phyloP scores from a whole-genome alignment of 2,888 invertebrate genomes.

The Pinctada fucata region DNA sequence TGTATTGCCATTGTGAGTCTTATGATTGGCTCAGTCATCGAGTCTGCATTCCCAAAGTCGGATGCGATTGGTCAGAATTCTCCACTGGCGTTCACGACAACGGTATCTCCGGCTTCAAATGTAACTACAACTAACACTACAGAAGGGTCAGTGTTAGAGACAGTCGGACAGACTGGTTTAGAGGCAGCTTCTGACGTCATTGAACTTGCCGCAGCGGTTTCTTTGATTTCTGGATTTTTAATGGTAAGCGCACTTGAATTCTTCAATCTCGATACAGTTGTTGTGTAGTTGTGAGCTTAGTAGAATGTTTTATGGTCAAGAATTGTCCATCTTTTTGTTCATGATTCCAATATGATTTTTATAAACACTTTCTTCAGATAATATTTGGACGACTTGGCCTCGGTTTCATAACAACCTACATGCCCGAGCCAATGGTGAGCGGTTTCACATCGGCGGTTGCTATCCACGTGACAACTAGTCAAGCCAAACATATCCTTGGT shows the following conservation, averaged over 20 bases:
- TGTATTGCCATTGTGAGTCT: conserved; percentile 75
- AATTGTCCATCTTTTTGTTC: no score
- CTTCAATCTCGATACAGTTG: no score
- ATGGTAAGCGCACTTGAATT: conserved; percentile 30
- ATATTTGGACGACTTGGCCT: conserved; percentile 60
- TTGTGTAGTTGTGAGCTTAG: no score
- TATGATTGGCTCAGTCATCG: conserved; percentile 68
- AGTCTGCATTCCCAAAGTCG: not conserved
- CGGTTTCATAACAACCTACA: conserved; percentile 69
- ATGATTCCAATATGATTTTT: no score
- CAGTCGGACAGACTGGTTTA: not conserved
- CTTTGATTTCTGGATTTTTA: conserved; percentile 52
- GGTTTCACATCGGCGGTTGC: conserved; percentile 93
- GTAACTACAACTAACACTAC: not conserved
- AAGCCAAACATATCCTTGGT: conserved; percentile 79
- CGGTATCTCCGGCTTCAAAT: not conserved
- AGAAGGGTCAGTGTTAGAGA: not conserved
- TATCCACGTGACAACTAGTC: conserved; percentile 88
- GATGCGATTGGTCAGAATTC: not conserved
- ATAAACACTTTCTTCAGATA: conserved; percentile 44
- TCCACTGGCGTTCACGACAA: no score
- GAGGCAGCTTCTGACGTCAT: conserved; percentile 36
- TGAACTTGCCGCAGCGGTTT: conserved; percentile 52
- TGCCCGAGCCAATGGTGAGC: conserved; percentile 82
- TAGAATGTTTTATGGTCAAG: no score